phyloP scores from a whole-genome alignment of 2,797 vertebrate species.

The Bradypus variegatus region DNA sequence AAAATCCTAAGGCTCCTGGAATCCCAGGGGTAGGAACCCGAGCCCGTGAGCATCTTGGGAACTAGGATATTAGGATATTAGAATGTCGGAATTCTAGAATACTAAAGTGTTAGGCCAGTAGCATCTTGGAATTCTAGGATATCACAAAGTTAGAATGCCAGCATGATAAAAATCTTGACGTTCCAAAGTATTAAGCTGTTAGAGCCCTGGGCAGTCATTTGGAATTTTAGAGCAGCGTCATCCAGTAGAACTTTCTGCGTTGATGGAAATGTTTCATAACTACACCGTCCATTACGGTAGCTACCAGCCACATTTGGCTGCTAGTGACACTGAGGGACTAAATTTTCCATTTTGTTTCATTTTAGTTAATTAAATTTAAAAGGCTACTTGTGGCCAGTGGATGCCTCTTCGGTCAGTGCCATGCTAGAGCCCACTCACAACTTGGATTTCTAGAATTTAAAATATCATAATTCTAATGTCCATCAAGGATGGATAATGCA shows the following conservation, averaged over 20 bases:
- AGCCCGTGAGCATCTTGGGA: background rate
- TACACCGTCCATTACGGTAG: accelerated
- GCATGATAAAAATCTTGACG: background rate
- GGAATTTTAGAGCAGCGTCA: background rate
- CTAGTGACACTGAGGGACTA: background rate
- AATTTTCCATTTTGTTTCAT: background rate
- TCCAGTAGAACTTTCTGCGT: accelerated
- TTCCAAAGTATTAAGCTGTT: background rate
- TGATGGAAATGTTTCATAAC: background rate
- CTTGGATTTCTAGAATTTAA: background rate
- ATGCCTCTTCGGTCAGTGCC: background rate
- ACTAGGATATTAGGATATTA: background rate
- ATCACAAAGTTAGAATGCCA: background rate
- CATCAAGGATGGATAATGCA: too few species aligned
- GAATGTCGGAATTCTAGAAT: background rate
- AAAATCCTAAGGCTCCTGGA: accelerated
- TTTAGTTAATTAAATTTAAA: background rate
- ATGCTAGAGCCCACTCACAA: background rate
- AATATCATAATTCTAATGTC: background rate
- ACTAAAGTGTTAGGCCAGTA: accelerated
- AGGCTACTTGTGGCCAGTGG: background rate
- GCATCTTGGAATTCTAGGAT: background rate
- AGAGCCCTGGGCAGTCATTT: background rate
- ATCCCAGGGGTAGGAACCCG: background rate
- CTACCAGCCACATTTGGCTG: background rate